Evolutionary conservation across 2,113 vertebrate genomes (phyloP).

Genomic region (Telmatochromis sp.): DNA sequence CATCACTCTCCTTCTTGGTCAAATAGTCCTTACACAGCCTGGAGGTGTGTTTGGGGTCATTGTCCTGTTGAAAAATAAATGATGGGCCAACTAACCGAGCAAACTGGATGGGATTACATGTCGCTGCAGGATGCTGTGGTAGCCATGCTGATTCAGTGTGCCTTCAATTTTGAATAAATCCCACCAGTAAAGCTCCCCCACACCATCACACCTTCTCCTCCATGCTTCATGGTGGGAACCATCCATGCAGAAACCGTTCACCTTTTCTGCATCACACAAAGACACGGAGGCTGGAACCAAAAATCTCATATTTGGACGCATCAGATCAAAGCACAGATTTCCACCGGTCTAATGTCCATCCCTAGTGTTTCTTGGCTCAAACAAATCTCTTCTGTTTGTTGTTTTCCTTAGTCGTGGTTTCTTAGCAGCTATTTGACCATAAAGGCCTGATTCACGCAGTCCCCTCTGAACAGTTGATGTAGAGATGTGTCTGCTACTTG

Average conservation of each 20-base stretch:
- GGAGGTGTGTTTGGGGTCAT: neutral
- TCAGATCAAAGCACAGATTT: neutral
- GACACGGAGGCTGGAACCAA: neutral
- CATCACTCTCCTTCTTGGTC: neutral
- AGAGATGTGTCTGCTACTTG: neutral
- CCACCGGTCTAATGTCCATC: neutral
- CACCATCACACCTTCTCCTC: neutral
- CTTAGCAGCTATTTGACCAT: neutral
- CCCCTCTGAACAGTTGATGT: neutral
- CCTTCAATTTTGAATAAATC: neutral
- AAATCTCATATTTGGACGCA: neutral
- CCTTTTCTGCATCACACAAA: neutral
- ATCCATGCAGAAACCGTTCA: neutral
- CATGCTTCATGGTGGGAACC: neutral
- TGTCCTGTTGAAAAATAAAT: neutral
- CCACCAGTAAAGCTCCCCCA: neutral
- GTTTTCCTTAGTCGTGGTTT: neutral
- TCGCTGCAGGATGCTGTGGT: neutral
- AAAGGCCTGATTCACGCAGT: neutral
- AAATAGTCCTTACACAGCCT: neutral
- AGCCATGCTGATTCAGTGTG: neutral
- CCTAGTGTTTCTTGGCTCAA: neutral
- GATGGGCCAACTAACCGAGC: neutral
- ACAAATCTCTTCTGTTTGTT: neutral
- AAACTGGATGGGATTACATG: neutral